A percentile compares a stretch with the other conserved stretches of the same genome.
These are phyloP conservation scores for Cheilosia vernalis DNA, from an alignment of 2,888 invertebrate genomes.

Conservation along the genomic window DNA sequence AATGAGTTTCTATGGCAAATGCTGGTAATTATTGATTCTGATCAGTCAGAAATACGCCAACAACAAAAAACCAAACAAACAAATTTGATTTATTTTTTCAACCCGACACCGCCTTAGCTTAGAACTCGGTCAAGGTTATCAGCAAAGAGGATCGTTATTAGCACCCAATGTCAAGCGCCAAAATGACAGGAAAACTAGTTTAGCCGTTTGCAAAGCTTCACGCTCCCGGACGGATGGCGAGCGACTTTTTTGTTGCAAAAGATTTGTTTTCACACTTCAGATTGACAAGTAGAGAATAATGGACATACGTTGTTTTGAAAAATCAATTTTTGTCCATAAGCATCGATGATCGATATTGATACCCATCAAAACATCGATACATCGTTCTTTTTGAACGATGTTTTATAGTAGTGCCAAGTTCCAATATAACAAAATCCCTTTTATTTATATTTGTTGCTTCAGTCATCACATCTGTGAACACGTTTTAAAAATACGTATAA, in stretches of 20 bases:
- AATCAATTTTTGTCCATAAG: no score
- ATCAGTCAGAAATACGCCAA: slow-evolving; percentile 7
- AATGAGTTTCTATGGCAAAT: neutral
- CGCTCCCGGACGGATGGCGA: slow-evolving; percentile 7
- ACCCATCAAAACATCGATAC: no score
- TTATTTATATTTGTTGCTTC: no score
- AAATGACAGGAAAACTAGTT: neutral
- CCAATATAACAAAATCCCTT: no score
- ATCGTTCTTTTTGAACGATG: no score
- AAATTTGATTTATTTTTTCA: slow-evolving; percentile 36
- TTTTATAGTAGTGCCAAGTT: no score
- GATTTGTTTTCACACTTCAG: slow-evolving; percentile 14
- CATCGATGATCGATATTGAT: no score
- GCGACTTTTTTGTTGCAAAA: slow-evolving; percentile 37
- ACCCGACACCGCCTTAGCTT: slow-evolving; percentile 52
- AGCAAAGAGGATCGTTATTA: no score
- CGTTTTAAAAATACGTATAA: no score
- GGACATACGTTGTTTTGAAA: no score
- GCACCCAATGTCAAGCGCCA: slow-evolving; percentile 53
- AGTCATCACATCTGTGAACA: no score
- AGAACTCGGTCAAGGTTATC: slow-evolving; percentile 71
- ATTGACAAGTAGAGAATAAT: neutral
- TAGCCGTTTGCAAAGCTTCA: slow-evolving; percentile 1
- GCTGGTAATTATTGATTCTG: slow-evolving; percentile 2
- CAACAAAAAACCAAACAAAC: slow-evolving; percentile 31